phyloP scores from a whole-genome alignment of 2,888 invertebrate genomes.

The Callinectes sapidus region DNA sequence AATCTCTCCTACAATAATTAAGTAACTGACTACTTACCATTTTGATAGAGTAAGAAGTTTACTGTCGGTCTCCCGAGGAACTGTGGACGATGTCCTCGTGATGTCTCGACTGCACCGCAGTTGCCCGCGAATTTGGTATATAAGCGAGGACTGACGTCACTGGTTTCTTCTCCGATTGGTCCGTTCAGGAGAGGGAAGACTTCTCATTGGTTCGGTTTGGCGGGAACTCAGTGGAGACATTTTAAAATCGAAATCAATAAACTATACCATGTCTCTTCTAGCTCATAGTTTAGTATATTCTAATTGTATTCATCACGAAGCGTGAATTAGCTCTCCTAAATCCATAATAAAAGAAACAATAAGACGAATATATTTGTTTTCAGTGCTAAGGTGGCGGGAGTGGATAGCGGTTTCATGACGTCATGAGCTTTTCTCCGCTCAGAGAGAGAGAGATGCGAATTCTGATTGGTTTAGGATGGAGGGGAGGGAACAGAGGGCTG shows the following conservation, averaged over 20 bases:
- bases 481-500: no score
- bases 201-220: neutral
- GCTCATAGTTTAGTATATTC: neutral
- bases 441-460: no score
- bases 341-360: neutral
- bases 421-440: no score
- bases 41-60: neutral
- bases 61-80: constrained; percentile 46
- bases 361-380: neutral
- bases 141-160: constrained; percentile 42
- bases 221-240: neutral
- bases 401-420: neutral
- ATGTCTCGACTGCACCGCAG: neutral
- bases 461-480: no score
- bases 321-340: neutral
- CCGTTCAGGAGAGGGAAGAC: neutral
- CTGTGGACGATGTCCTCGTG: constrained; percentile 51
- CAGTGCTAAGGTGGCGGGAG: neutral
- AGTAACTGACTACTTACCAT: constrained; percentile 26
- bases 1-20: neutral
- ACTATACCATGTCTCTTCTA: neutral
- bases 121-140: neutral
- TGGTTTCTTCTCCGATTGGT: constrained; percentile 11
- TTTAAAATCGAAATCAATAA: neutral
- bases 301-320: neutral